Evolutionary conservation across 2,113 vertebrate genomes (phyloP).

Genomic region (Triplophysa dalaica): DNA sequence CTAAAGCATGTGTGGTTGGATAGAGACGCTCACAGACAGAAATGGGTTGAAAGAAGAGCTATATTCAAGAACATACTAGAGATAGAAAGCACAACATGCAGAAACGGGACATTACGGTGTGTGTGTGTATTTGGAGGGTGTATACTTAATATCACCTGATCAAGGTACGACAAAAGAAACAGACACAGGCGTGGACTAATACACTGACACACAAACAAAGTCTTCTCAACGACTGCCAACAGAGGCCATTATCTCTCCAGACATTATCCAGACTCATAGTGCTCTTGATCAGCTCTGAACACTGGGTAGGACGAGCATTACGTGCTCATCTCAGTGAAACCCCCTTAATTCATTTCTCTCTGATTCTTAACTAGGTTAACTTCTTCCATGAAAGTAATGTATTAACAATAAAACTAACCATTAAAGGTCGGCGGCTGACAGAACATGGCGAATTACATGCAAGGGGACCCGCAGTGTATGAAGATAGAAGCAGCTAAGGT

Average conservation of each 20-base stretch:
- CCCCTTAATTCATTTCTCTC: no score
- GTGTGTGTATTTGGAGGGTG: not conserved
- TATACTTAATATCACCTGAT: conserved; percentile 17
- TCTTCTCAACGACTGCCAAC: not conserved
- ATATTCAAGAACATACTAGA: not conserved
- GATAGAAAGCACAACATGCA: not conserved
- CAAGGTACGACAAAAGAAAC: not conserved
- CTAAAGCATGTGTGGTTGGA: not conserved
- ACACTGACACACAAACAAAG: not conserved
- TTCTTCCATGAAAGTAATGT: no score
- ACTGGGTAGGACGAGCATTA: not conserved
- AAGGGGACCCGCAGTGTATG: no score
- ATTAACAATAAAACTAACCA: no score
- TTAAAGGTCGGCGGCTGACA: no score
- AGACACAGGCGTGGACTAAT: not conserved
- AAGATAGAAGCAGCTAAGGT: no score
- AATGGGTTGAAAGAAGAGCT: not conserved
- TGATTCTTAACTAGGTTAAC: no score
- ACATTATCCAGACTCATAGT: not conserved
- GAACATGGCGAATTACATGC: no score
- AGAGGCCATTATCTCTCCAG: not conserved
- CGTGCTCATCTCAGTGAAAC: not conserved
- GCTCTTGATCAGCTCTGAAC: not conserved
- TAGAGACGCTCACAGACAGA: not conserved
- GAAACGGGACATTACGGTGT: not conserved